Conservation (phyloP, 1,140 invertebrate genomes). For the Heterodera carotae region DNA sequence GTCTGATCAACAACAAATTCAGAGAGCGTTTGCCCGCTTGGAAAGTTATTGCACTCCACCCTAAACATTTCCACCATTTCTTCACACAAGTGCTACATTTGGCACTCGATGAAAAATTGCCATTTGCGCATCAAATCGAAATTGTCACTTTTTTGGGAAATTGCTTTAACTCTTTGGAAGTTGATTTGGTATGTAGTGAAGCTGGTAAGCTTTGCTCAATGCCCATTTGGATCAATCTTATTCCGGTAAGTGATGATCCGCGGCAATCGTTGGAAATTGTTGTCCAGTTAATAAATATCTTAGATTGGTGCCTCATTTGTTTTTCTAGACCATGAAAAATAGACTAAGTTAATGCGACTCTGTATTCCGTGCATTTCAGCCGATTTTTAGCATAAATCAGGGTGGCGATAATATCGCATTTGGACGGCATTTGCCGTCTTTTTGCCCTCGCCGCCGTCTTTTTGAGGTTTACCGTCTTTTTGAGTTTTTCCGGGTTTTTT, state of each 20-base stretch:
- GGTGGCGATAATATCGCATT: no score
- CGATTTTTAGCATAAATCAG: no score
- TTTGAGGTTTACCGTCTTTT: no score
- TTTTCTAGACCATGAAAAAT: no score
- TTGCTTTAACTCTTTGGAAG: conserved; percentile 89
- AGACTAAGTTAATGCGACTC: no score
- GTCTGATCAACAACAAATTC: conserved; percentile 98
- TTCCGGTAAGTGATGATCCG: conserved; percentile 71
- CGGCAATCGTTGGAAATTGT: no score
- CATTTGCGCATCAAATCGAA: conserved; percentile 80
- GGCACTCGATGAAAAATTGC: conserved; percentile 69
- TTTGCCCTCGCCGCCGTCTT: no score
- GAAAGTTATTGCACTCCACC: conserved; percentile 80
- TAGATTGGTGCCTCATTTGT: no score
- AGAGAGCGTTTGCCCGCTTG: conserved; percentile 93
- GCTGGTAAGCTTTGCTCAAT: conserved; percentile 87
- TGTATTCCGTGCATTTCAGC: no score
- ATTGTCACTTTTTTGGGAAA: conserved; percentile 89
- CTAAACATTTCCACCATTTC: conserved; percentile 81
- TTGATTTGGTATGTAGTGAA: conserved; percentile 85
- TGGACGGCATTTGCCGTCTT: no score
- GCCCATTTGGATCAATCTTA: conserved; percentile 88
- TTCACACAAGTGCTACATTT: conserved; percentile 81
- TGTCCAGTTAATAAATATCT: no score
- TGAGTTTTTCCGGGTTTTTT: no score